A percentile compares a stretch with the other conserved stretches of the same genome.
Evolutionary conservation across 2,113 vertebrate genomes (phyloP).

Genomic region (Scytalopus superciliaris): DNA sequence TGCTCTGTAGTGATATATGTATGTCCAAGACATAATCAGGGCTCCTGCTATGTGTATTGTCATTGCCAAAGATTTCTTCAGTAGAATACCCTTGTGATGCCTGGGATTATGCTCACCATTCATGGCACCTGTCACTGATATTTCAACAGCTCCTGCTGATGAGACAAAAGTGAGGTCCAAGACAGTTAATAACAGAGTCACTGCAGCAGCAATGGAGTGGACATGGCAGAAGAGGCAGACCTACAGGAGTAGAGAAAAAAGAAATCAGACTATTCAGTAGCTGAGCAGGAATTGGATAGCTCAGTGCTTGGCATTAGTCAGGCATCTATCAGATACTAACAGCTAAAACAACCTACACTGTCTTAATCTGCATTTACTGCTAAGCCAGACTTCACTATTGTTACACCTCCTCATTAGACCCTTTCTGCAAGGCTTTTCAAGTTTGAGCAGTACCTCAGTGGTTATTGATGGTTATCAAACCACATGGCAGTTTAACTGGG

Average conservation of each 20-base stretch:
- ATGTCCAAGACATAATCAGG: background rate
- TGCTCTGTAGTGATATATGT: background rate
- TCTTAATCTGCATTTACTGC: background rate
- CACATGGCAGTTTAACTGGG: background rate
- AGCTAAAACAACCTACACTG: background rate
- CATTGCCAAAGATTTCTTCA: background rate
- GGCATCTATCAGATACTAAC: background rate
- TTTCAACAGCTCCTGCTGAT: constrained; percentile 7
- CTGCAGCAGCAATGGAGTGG: background rate
- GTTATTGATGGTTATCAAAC: background rate
- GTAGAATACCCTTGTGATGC: background rate
- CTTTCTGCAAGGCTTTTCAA: background rate
- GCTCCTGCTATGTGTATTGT: background rate
- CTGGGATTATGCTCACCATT: background rate
- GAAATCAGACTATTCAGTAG: background rate
- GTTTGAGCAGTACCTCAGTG: background rate
- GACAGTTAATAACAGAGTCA: background rate
- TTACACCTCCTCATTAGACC: background rate
- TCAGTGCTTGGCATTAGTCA: background rate
- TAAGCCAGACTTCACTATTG: background rate
- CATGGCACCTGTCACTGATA: background rate
- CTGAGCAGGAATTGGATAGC: background rate
- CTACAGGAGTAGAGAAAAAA: background rate
- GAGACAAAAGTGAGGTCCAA: background rate
- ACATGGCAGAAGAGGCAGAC: background rate